Conservation (phyloP, 37 sponge, comb jelly and placozoan species). For the Bolinopsis microptera region DNA sequence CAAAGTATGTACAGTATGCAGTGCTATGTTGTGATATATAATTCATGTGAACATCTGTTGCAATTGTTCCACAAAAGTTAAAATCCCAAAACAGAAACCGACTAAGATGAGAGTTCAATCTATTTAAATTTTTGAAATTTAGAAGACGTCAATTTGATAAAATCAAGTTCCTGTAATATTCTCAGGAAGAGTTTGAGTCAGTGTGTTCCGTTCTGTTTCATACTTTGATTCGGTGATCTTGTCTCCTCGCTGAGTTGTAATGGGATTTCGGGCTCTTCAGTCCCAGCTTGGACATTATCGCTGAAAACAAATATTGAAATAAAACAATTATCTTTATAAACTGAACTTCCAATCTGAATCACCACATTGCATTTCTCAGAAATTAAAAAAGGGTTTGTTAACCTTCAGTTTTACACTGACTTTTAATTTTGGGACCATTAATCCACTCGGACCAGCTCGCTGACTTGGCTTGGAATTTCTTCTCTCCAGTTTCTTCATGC, state of each 20-base stretch:
- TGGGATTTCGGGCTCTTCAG: constrained; percentile 49
- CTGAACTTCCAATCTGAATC: too few species aligned
- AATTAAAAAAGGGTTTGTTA: too few species aligned
- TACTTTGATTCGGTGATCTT: constrained; percentile 45
- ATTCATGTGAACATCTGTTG: neutral
- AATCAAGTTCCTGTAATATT: too few species aligned
- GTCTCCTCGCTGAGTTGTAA: neutral
- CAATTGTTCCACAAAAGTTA: neutral
- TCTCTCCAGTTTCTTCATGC: neutral
- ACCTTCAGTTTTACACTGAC: too few species aligned
- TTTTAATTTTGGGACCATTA: too few species aligned
- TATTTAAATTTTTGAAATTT: too few species aligned
- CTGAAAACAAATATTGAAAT: constrained; percentile 4
- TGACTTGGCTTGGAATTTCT: neutral
- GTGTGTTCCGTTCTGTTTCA: neutral
- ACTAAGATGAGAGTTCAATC: neutral
- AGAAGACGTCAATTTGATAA: too few species aligned
- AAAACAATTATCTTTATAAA: neutral
- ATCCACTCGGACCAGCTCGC: neutral
- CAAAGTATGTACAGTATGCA: neutral
- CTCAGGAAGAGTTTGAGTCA: neutral
- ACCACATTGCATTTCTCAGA: too few species aligned
- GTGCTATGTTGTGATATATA: neutral
- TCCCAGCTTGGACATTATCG: constrained; percentile 32
- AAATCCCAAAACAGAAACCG: neutral